A percentile compares a stretch with the other conserved stretches of the same genome.
Conservation (phyloP, 1,140 invertebrate species). For the Centruroides vittatus region DNA sequence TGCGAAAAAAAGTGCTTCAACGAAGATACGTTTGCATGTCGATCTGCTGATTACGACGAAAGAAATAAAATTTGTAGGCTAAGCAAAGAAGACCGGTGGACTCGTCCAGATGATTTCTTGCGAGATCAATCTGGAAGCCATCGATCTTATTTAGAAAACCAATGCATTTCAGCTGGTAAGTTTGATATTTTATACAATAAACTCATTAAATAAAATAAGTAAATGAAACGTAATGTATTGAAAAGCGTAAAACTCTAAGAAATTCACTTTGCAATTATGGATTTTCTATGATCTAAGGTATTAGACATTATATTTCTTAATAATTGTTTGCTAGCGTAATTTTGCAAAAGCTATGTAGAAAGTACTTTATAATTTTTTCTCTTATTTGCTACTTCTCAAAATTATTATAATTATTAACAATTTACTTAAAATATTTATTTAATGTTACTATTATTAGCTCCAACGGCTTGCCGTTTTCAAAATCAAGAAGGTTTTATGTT, state of each 20-base stretch:
- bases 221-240: too few relatives aligned
- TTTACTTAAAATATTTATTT: too few relatives aligned
- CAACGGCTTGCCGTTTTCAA: conserved; percentile 34
- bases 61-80: conserved; percentile 28
- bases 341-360: too few relatives aligned
- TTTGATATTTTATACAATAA: not conserved
- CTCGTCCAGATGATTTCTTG: conserved; percentile 32
- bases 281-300: too few relatives aligned
- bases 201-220: too few relatives aligned
- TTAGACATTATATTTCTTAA: too few relatives aligned
- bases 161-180: conserved; percentile 27
- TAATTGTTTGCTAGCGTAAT: too few relatives aligned
- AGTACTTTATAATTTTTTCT: too few relatives aligned
- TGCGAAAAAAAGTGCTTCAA: conserved; percentile 33
- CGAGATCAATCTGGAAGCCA: conserved; percentile 23
- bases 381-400: too few relatives aligned
- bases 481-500: conserved; percentile 28
- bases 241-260: too few relatives aligned
- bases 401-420: too few relatives aligned
- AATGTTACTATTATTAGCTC: not conserved
- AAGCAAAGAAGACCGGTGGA: conserved; percentile 33
- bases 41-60: conserved; percentile 33
- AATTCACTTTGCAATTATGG: too few relatives aligned
- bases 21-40: conserved; percentile 32
- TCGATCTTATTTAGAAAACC: conserved; percentile 38